These are phyloP conservation scores for Clamator glandarius DNA, from an alignment of 2,797 vertebrate genomes.

Conservation along the genomic window DNA sequence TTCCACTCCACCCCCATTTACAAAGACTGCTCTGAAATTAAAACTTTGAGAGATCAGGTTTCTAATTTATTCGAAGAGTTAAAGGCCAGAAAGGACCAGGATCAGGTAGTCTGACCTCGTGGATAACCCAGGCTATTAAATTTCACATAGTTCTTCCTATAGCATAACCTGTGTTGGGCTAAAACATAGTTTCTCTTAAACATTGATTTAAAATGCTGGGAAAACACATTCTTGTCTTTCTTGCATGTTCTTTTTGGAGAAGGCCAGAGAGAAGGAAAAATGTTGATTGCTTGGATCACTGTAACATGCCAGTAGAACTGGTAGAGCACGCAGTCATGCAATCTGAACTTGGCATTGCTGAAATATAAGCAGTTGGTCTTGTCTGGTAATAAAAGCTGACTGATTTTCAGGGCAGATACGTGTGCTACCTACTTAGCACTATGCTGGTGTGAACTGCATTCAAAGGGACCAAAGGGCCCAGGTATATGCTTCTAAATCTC, in stretches of 20 bases:
- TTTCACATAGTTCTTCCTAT: constrained; percentile 19
- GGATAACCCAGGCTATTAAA: constrained; percentile 49
- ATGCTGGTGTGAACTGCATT: background rate
- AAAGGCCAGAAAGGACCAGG: constrained; percentile 49
- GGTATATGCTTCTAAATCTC: background rate
- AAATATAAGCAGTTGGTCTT: background rate
- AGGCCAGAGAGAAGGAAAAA: background rate
- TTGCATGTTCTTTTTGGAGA: background rate
- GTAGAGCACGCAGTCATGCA: fast-evolving
- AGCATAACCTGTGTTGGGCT: background rate
- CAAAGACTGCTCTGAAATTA: constrained; percentile 60
- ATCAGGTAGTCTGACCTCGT: constrained; percentile 62
- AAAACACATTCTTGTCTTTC: background rate
- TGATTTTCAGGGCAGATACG: background rate
- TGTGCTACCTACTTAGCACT: background rate
- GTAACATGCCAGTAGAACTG: background rate
- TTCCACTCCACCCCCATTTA: constrained; percentile 28
- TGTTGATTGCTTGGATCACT: background rate
- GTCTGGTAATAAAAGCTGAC: background rate
- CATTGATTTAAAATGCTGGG: background rate
- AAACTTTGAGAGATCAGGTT: constrained; percentile 59
- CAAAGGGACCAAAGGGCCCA: background rate
- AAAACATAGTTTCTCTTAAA: background rate
- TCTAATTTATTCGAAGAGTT: constrained; percentile 54
- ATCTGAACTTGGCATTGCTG: background rate